phyloP scores from a whole-genome alignment of 1,140 invertebrate genomes.

The Zaprionus africanus region DNA sequence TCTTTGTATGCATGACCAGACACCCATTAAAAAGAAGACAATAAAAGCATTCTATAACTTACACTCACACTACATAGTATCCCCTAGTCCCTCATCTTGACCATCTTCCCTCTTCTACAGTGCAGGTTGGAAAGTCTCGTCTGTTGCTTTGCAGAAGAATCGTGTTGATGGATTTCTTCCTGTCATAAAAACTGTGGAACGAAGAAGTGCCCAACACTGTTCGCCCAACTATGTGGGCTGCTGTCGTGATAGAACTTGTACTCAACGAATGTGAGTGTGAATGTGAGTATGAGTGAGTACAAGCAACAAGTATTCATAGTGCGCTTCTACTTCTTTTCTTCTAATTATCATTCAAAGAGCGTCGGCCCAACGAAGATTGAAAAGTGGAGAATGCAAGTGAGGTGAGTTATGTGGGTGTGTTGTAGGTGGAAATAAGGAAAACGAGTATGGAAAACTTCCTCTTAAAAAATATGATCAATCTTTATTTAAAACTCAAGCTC shows the following conservation, averaged over 20 bases:
- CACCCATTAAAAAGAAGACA: too few relatives aligned
- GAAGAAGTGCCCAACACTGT: slow-evolving; percentile 55
- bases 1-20: too few relatives aligned
- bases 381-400: neutral
- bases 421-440: slow-evolving; percentile 7
- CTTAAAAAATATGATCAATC: neutral
- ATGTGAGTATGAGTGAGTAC: neutral
- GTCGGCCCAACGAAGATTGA: neutral
- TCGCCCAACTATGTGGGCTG: slow-evolving; percentile 43
- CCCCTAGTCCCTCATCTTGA: neutral
- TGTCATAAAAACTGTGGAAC: slow-evolving; percentile 69
- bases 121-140: slow-evolving; percentile 50
- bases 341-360: slow-evolving; percentile 2
- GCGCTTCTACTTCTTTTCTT: neutral
- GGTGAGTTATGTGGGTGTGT: slow-evolving; percentile 4
- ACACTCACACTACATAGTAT: neutral
- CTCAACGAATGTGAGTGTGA: slow-evolving; percentile 15
- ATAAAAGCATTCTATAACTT: too few relatives aligned
- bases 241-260: slow-evolving; percentile 41
- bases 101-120: neutral
- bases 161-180: slow-evolving; percentile 80
- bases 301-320: neutral
- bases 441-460: neutral
- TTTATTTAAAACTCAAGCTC: neutral
- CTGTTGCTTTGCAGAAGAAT: slow-evolving; percentile 48